Conservation (phyloP, 2,888 invertebrate species). For the Tyria jacobaeae region DNA sequence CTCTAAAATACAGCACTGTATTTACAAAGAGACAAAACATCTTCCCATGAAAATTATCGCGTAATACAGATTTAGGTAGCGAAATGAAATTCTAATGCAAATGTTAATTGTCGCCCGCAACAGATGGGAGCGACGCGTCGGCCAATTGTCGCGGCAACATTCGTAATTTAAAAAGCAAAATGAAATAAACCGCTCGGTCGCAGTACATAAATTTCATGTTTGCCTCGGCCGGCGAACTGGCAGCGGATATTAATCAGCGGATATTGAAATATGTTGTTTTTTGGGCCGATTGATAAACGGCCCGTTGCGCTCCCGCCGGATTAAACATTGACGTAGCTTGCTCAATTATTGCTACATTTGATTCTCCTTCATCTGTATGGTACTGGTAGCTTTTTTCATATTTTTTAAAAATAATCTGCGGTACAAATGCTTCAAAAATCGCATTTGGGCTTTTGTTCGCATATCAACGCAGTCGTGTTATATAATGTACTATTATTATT, state of each 20-base stretch:
- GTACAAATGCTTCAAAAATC: background rate
- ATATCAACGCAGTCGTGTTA: too few species aligned
- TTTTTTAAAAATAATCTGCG: background rate
- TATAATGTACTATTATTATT: too few species aligned
- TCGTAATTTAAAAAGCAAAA: conserved; percentile 86
- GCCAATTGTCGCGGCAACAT: conserved; percentile 83
- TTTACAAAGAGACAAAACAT: conserved; percentile 30
- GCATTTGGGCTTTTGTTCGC: background rate
- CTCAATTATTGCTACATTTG: conserved; percentile 71
- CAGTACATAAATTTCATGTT: conserved; percentile 86
- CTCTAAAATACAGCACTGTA: conserved; percentile 3
- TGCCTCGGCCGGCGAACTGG: conserved; percentile 82
- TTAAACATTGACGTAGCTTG: conserved; percentile 81
- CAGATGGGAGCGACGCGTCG: conserved; percentile 81
- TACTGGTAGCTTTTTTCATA: background rate
- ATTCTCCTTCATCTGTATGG: conserved; percentile 14
- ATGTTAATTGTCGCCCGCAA: conserved; percentile 79
- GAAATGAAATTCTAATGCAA: conserved; percentile 73
- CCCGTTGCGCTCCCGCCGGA: conserved; percentile 73
- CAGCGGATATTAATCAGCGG: conserved; percentile 86
- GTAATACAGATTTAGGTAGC: conserved; percentile 48
- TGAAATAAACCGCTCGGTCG: conserved; percentile 83
- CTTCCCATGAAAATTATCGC: conserved; percentile 39
- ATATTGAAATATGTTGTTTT: conserved; percentile 87
- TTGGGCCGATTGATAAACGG: conserved; percentile 84